Evolutionary conservation across 2,888 invertebrate genomes (phyloP).

Genomic region (Orchesellides sinensis): DNA sequence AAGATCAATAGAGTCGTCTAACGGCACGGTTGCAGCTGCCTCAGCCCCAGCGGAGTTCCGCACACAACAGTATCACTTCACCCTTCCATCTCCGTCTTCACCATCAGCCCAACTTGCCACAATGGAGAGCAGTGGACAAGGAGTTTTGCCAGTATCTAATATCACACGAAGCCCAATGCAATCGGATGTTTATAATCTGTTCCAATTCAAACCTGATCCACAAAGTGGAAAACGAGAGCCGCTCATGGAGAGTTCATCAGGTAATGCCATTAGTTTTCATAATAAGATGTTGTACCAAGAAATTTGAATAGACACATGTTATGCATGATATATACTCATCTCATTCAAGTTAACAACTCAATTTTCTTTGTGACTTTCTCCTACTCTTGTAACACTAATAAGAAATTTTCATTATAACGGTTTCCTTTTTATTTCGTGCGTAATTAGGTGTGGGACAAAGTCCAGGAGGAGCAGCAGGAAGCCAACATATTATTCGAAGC

Average conservation of each 20-base stretch:
- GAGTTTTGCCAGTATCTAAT: too few relatives aligned
- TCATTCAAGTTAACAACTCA: constrained; percentile 11
- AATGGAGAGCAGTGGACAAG: too few relatives aligned
- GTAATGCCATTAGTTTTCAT: constrained; percentile 42
- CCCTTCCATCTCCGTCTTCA: constrained; percentile 66
- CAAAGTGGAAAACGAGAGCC: constrained; percentile 48
- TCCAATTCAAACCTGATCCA: constrained; percentile 57
- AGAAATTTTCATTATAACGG: constrained; percentile 1
- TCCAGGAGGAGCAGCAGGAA: constrained; percentile 48
- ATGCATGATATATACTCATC: too few relatives aligned
- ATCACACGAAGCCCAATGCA: constrained; percentile 22
- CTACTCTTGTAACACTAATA: constrained; percentile 7
- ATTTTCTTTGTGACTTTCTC: constrained; percentile 17
- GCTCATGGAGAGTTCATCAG: constrained; percentile 60
- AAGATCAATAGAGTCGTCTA: constrained; percentile 69
- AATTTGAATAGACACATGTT: too few relatives aligned
- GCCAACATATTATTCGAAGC: constrained; percentile 50
- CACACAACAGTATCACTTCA: constrained; percentile 66
- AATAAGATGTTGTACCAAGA: too few relatives aligned
- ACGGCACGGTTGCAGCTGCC: constrained; percentile 66
- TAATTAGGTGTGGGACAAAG: constrained; percentile 61
- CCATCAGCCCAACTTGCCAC: too few relatives aligned
- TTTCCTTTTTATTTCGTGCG: constrained; percentile 46
- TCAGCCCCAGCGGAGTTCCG: constrained; percentile 58
- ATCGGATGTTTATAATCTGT: constrained; percentile 68